Percentiles rank a stretch among this genome's conserved stretches.
Conservation (phyloP, 2,797 vertebrate genomes). For the Melanotaenia trifasciata region DNA sequence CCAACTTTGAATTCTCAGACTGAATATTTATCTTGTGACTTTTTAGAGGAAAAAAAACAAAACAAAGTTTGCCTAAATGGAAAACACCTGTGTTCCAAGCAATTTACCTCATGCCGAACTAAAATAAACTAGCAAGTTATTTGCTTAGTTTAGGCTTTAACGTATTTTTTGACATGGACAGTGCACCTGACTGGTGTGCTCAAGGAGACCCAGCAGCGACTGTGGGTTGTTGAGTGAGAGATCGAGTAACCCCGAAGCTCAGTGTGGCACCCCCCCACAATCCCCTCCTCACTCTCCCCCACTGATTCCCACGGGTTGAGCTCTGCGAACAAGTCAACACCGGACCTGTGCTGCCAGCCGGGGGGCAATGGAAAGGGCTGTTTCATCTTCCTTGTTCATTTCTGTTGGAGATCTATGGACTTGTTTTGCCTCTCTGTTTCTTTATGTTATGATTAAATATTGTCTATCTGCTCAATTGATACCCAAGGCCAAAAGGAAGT, state of each 20-base stretch:
- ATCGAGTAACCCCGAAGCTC: slow-evolving; percentile 57
- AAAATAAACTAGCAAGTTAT: slow-evolving; percentile 61
- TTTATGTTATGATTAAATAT: slow-evolving; percentile 86
- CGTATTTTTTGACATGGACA: slow-evolving; percentile 47
- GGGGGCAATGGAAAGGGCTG: slow-evolving; percentile 68
- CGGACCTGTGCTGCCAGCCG: slow-evolving; percentile 61
- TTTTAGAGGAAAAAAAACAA: slow-evolving; percentile 8
- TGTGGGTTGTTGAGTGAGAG: slow-evolving; percentile 65
- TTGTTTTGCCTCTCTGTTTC: slow-evolving; percentile 79
- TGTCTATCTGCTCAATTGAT: slow-evolving; percentile 85
- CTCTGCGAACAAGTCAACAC: slow-evolving; percentile 63
- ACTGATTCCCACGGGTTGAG: slow-evolving; percentile 50
- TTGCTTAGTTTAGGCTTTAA: slow-evolving; percentile 35
- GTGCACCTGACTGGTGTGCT: slow-evolving; percentile 53
- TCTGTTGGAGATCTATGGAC: slow-evolving; percentile 72
- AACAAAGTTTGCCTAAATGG: slow-evolving; percentile 64
- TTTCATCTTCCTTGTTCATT: slow-evolving; percentile 77
- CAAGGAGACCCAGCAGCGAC: slow-evolving; percentile 78
- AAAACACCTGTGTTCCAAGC: slow-evolving; percentile 73
- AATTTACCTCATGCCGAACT: slow-evolving; percentile 52
- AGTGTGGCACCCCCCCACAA: slow-evolving; percentile 54
- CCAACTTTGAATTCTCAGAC: slow-evolving; percentile 78
- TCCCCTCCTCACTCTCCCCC: slow-evolving; percentile 28
- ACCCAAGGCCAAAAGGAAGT: slow-evolving; percentile 86
- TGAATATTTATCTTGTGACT: slow-evolving; percentile 68